phyloP scores from a whole-genome alignment of 2,113 vertebrate species.

The Rana temporaria region DNA sequence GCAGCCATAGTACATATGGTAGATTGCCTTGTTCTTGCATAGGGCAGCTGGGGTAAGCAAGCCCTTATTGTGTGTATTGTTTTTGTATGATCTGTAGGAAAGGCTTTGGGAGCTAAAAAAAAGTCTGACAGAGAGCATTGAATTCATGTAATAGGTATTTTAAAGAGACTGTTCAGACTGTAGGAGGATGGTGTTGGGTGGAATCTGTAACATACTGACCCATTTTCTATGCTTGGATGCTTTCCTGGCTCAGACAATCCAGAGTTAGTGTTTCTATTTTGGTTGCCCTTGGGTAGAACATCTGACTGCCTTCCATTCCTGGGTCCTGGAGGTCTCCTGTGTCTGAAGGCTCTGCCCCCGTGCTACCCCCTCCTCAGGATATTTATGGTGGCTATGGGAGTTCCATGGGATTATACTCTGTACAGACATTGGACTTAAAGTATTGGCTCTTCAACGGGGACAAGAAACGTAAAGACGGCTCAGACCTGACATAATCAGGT shows the following conservation, averaged over 20 bases:
- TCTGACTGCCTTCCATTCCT: constrained; percentile 36
- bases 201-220: neutral
- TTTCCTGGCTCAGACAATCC: constrained; percentile 33
- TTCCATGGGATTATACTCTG: constrained; percentile 40
- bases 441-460: constrained; percentile 26
- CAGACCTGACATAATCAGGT: constrained; percentile 50
- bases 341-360: constrained; percentile 19
- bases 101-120: too few relatives aligned
- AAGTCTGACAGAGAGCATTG: too few relatives aligned
- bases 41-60: too few relatives aligned
- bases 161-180: neutral
- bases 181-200: neutral
- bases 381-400: constrained; percentile 2
- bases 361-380: neutral
- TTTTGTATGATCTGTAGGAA: too few relatives aligned
- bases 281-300: constrained; percentile 16
- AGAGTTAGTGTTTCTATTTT: constrained; percentile 46
- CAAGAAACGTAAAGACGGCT: constrained; percentile 40
- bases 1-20: too few relatives aligned
- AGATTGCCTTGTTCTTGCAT: too few relatives aligned
- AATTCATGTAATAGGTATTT: too few relatives aligned
- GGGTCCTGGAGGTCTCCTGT: constrained; percentile 15
- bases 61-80: too few relatives aligned
- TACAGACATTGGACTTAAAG: constrained; percentile 40
- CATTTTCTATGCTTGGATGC: constrained; percentile 3